Base-by-base conservation (phyloP, 2,797 vertebrate genomes). In the Ctenopoma kingsleyae region DNA sequence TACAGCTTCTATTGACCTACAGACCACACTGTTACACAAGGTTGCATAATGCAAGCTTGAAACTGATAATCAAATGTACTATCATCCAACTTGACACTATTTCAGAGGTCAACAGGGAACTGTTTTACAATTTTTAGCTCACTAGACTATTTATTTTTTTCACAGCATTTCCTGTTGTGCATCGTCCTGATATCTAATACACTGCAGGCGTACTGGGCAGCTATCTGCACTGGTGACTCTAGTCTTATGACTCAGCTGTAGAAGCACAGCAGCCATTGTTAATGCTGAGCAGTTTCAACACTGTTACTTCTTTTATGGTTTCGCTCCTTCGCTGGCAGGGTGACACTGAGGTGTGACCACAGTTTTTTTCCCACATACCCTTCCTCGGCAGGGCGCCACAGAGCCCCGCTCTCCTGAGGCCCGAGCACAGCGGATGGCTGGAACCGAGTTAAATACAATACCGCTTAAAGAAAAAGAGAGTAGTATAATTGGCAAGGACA, bases 401-500 rank as follows among this genome's bases (percentile, higher is more conserved):
- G 55, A 76, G 23, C 5, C 20, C 41, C 4, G 32, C 13, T 13
- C 66, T 69, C 54, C 15, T 7, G 52, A 51, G 40, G 61, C 22
- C n/a, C 3, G 60, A 56, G 40, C 55, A 66, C 8, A 36, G 40
- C 51, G 19, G 66, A 22, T 27, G 41, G 60, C 53, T 35, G 49
- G 5, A 47, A 19, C 17, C 3, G 58, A 74, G 64, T 71, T 70
- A 60, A 56, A 84, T 50, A 46, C 9, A 38, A 78, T n/a, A 47
- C 20, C 54, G 17, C 66, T 78, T 67, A 22, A 65, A 70, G 75
- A 77, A 68, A 78, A 70, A 10, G 54, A 86, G 77, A 74, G 62
- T 0, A 40, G 69, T 71, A 56, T 80, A 82, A 89, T 76, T 86
- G 74, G 53, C 86, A 81, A 87, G 83, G 83, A 85, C 82, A 53